Evolutionary conservation across 2,113 vertebrate genomes (phyloP), one percentile per base, ranked within the genome.

Genomic region (Oryzias woworae): DNA sequence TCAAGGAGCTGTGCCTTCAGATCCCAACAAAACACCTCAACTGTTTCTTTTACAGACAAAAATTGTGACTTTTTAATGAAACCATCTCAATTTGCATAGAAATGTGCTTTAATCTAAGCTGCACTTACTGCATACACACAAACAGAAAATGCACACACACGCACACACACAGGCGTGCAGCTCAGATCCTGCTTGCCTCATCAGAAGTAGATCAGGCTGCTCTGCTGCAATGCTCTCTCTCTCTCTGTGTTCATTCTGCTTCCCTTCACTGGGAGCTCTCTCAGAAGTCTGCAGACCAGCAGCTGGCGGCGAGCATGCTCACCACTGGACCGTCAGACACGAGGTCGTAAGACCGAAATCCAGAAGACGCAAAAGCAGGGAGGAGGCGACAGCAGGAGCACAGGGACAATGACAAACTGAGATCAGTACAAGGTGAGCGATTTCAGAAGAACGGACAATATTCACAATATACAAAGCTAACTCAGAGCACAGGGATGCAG

Each of bases 351-450:
- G 23, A 2, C 17, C 3, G 44, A 13, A 18, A n/a, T 55, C 58
- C 10, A 2, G 44, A 8, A 31, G 51, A 26, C 7, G 16, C 16
- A 54, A 36, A 28, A 66, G 43, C 42, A 23, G 53, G 52, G 23
- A 55, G 50, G 61, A 63, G 23, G 47, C 60, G 41, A 64, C 56
- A 5, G 47, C 45, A 14, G 20, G 26, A 28, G 26, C 26, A 28
- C 26, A 5, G 26, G 26, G 26, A 36, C 8, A 10, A 36, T 12
- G 8, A 36, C 36, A 12, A 36, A 12, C 36, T 36, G 8, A 36
- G 36, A 51, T 22, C 18, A 81, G 67, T 81, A 66, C 14, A 57
- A 90, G 90, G 91, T 91, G 84, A 91, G 90, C 63, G 53, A 81
- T 67, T 69, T 68, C 15, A 65, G 6, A 7, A 4, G n/a, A 5